These are phyloP conservation scores for Labrus mixtus DNA, from an alignment of 2,113 vertebrate species.

Conservation along the genomic window DNA sequence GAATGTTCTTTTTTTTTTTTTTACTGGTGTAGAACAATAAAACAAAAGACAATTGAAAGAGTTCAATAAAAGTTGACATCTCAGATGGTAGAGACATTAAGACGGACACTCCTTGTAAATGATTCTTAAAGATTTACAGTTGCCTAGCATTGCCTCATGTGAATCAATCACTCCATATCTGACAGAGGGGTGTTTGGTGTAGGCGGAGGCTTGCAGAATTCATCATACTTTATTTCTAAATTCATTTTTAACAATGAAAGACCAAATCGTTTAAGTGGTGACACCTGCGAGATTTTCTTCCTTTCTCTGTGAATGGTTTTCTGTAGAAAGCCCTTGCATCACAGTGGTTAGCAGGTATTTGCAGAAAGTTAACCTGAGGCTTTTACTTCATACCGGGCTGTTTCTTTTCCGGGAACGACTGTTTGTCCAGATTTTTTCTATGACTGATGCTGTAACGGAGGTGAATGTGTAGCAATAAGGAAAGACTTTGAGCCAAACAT, in stretches of 20 bases:
- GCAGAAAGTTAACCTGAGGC: slow-evolving; percentile 46
- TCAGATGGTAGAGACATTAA: not conserved
- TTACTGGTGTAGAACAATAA: not conserved
- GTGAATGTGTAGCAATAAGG: not conserved
- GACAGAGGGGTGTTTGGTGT: no score
- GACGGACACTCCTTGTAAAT: no score
- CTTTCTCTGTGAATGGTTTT: slow-evolving; percentile 9
- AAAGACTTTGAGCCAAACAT: not conserved
- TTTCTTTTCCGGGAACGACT: not conserved
- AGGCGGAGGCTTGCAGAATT: not conserved
- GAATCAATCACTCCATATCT: not conserved
- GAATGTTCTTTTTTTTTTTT: not conserved
- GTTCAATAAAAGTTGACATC: not conserved
- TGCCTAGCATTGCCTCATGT: not conserved
- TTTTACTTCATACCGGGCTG: slow-evolving; percentile 26
- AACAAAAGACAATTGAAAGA: not conserved
- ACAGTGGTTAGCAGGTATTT: slow-evolving; percentile 47
- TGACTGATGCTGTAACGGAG: not conserved
- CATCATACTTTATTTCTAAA: not conserved
- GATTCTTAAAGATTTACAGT: not conserved
- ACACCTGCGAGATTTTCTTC: slow-evolving; percentile 8
- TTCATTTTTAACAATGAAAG: not conserved
- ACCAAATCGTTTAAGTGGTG: not conserved
- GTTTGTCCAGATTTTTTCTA: slow-evolving; percentile 20
- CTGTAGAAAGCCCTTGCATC: slow-evolving; percentile 43